Conservation (phyloP, 2,113 vertebrate species). For the Cacatua alba region DNA sequence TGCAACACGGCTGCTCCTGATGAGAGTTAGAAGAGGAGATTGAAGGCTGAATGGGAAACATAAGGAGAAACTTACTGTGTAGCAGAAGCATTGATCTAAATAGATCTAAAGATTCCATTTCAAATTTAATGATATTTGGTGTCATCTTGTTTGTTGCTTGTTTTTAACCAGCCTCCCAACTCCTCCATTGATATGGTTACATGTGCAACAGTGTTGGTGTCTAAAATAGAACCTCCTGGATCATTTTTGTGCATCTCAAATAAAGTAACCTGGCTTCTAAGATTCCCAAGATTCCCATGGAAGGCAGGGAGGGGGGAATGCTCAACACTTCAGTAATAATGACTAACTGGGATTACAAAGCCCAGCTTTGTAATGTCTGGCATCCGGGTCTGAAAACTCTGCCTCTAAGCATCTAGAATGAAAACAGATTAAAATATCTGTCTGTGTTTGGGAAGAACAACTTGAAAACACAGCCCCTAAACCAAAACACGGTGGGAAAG, state of each 20-base stretch:
- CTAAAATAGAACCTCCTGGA: background rate
- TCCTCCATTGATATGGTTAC: background rate
- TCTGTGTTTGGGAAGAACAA: background rate
- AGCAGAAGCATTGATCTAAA: background rate
- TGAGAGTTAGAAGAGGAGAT: background rate
- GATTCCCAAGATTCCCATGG: background rate
- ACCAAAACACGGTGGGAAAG: background rate
- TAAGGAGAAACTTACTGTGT: background rate
- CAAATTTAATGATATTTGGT: background rate
- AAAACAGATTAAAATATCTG: background rate
- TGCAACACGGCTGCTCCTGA: background rate
- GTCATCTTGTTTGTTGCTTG: background rate
- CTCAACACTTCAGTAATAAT: background rate
- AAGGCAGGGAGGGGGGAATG: background rate
- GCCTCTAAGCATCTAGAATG: background rate
- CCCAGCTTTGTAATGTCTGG: background rate
- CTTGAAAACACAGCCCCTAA: background rate
- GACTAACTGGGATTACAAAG: background rate
- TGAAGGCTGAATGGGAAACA: background rate
- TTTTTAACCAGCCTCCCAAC: background rate
- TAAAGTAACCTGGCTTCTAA: background rate
- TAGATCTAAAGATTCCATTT: background rate
- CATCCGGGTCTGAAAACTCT: background rate
- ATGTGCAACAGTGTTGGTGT: fast-evolving
- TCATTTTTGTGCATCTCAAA: background rate